Evolutionary conservation across 2,888 invertebrate species (phyloP).

Genomic region (Agrenia bidenticulata): DNA sequence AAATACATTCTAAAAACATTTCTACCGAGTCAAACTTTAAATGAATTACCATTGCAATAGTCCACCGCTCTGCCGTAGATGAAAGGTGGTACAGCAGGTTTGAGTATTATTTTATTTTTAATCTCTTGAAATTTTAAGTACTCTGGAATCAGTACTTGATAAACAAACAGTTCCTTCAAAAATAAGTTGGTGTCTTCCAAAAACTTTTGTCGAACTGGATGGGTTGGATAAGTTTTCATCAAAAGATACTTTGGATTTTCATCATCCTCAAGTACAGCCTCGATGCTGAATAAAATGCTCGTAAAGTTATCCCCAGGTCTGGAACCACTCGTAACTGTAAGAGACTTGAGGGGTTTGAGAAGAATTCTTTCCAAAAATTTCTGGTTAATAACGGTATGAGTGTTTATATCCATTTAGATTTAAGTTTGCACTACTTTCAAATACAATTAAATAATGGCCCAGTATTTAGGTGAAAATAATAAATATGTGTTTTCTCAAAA

Average conservation of each 20-base stretch:
- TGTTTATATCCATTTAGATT: too few relatives aligned
- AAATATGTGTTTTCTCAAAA: too few relatives aligned
- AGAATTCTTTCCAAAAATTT: slow-evolving; percentile 38
- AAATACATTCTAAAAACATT: too few relatives aligned
- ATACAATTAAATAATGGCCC: too few relatives aligned
- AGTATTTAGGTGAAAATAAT: too few relatives aligned
- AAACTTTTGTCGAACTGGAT: slow-evolving; percentile 36
- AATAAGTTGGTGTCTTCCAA: slow-evolving; percentile 40
- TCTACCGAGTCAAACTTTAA: too few relatives aligned
- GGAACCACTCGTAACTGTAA: slow-evolving; percentile 22
- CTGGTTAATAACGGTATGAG: slow-evolving; percentile 14
- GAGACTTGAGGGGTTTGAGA: slow-evolving; percentile 14
- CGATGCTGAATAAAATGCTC: slow-evolving; percentile 29
- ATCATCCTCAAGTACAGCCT: slow-evolving; percentile 14
- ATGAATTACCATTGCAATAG: slow-evolving; percentile 23
- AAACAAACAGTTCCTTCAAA: slow-evolving; percentile 38
- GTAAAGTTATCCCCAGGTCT: slow-evolving; percentile 41
- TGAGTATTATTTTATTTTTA: slow-evolving; percentile 12
- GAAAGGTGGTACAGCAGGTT: slow-evolving; percentile 32
- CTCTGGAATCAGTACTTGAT: slow-evolving; percentile 36
- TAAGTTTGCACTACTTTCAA: too few relatives aligned
- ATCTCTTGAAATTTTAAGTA: slow-evolving; percentile 30
- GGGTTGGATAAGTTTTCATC: slow-evolving; percentile 38
- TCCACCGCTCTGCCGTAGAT: slow-evolving; percentile 31
- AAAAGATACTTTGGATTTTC: slow-evolving; percentile 29